Percentiles rank a stretch among this genome's conserved stretches.
Evolutionary conservation across 2,888 invertebrate genomes (phyloP).

Genomic region (Trichogramma dendrolimi): DNA sequence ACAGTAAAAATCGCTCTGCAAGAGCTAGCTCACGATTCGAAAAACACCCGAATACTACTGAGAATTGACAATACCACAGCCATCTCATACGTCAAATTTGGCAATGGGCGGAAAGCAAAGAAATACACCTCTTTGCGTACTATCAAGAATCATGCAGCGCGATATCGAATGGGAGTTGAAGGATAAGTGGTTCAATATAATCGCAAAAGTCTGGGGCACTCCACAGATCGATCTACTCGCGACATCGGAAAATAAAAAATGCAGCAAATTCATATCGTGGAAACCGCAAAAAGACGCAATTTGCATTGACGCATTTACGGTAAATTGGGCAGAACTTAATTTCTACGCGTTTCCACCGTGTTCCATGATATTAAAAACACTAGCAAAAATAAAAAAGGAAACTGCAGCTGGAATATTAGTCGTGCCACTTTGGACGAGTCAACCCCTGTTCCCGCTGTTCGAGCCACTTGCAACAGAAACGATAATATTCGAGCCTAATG

Average conservation of each 20-base stretch:
- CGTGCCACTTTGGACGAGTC: not conserved
- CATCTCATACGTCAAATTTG: no score
- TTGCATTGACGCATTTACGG: slow-evolving; percentile 20
- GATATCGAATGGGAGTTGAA: slow-evolving; percentile 17
- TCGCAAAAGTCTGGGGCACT: slow-evolving; percentile 6
- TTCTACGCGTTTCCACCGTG: slow-evolving; percentile 27
- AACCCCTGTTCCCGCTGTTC: slow-evolving; percentile 8
- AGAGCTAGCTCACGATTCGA: not conserved
- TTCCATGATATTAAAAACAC: slow-evolving; percentile 1
- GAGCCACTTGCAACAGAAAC: not conserved
- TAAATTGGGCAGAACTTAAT: slow-evolving; percentile 9
- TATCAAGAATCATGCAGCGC: not conserved
- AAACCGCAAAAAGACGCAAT: slow-evolving; percentile 10
- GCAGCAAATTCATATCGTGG: slow-evolving; percentile 19
- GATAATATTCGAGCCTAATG: slow-evolving; percentile 7
- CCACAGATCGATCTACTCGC: slow-evolving; percentile 24
- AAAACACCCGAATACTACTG: not conserved
- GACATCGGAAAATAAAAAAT: slow-evolving; percentile 14
- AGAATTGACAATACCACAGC: no score
- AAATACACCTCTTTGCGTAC: no score
- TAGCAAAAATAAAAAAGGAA: slow-evolving; percentile 3
- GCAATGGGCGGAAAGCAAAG: no score
- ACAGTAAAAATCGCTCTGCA: not conserved
- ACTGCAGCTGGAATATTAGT: not conserved
- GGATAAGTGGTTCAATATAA: not conserved